phyloP scores from a whole-genome alignment of 2,797 vertebrate genomes.

The Myotis daubentonii region DNA sequence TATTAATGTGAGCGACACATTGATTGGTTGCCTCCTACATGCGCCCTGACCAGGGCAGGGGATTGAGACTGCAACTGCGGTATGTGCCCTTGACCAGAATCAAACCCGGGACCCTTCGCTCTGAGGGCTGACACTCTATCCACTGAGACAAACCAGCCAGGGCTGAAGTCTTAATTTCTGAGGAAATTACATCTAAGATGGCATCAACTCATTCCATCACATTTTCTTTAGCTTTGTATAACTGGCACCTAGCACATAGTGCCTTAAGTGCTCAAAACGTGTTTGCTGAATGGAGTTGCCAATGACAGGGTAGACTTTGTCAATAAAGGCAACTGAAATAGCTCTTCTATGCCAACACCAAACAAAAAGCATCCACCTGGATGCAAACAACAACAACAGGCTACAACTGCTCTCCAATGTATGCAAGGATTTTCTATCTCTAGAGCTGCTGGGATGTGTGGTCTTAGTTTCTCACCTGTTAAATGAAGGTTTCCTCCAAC shows the following conservation, averaged over 20 bases:
- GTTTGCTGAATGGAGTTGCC: not conserved
- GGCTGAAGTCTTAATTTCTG: conserved; percentile 17
- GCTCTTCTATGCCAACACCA: not conserved
- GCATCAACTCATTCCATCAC: not conserved
- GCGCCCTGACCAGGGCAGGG: too few species aligned
- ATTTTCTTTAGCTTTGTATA: not conserved
- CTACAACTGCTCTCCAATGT: not conserved
- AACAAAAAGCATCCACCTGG: not conserved
- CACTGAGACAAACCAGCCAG: too few species aligned
- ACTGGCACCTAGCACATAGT: not conserved
- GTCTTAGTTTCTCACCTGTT: not conserved
- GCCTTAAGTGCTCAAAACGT: not conserved
- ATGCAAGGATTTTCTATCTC: not conserved
- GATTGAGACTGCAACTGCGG: too few species aligned
- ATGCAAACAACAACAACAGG: not conserved
- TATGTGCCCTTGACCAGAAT: too few species aligned
- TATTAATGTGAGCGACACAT: too few species aligned
- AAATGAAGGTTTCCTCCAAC: not conserved
- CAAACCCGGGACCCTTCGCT: too few species aligned
- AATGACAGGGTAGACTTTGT: not conserved
- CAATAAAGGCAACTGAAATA: not conserved
- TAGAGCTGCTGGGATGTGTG: not conserved
- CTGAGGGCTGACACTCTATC: too few species aligned
- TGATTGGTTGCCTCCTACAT: too few species aligned
- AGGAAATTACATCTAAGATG: conserved; percentile 15